Base-by-base conservation (phyloP, 2,113 vertebrate species). In the Phalacrocorax brasilianus region DNA sequence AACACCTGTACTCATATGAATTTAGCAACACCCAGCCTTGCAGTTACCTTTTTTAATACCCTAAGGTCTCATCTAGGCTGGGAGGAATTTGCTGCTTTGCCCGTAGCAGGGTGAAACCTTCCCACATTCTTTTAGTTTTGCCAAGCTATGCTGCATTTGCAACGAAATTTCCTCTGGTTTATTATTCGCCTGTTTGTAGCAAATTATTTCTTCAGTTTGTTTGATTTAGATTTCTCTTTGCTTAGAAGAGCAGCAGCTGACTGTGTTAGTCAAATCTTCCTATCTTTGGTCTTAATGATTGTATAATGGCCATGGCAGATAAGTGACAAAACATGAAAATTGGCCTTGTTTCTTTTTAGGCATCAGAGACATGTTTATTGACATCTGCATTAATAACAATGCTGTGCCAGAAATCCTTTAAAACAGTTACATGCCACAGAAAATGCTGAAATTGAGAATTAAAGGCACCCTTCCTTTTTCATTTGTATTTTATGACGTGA, bases 311-410 rank as follows among this genome's bases (percentile, higher is more conserved):
- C 67, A 55, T 35, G 68, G 65, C 24, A 91, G 70, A 76, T 87
- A 94, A 96, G 45, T 93, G 80, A 84, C 65, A 89, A 95, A 96
- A 87, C 86, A 81, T 17, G 53, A 77, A 95, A 91, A 67, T 75
- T 92, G 13, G 58, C 70, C 58, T 94, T 87, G 40, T 91, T 97
- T 91, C 85, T 66, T 80, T 94, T 90, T 66, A 93, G 78, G 74
- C 52, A 56, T 76, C 45, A 71, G 45, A 66, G 63, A 83, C 40
- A 20, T 86, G 50, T 84, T 95, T 97, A 85, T 93, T 96, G 91
- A 91, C 78, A 88, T 87, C 85, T 93, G 47, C 81, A 91, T 94
- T 94, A 91, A 77, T 88, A 92, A 89, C n/a, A 89, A 5, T 40
- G 19, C 44, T 62, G 24, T 78, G 75, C 71, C 81, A 96, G 71